A percentile compares a stretch with the other conserved stretches of the same genome.
phyloP scores from a whole-genome alignment of 2,888 invertebrate genomes.

The Macroteleia sp. region DNA sequence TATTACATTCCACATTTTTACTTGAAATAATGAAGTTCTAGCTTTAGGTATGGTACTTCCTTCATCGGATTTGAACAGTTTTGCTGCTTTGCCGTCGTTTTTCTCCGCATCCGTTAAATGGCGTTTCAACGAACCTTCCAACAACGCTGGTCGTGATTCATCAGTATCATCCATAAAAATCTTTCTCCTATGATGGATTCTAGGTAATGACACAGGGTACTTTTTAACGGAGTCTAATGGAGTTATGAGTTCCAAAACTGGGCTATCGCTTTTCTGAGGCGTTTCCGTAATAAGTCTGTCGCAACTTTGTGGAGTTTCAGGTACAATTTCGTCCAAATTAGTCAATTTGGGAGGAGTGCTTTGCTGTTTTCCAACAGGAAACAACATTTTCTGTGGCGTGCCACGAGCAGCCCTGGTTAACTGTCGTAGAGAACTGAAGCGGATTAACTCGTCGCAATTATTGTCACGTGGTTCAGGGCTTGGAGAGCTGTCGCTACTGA shows the following conservation, averaged over 20 bases:
- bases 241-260: constrained; percentile 72
- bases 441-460: too few relatives aligned
- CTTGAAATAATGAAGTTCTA: constrained; percentile 78
- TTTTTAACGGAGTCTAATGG: constrained; percentile 75
- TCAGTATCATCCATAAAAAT: constrained; percentile 61
- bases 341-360: constrained; percentile 58
- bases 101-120: constrained; percentile 65
- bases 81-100: constrained; percentile 40
- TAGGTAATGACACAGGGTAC: constrained; percentile 69
- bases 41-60: constrained; percentile 71
- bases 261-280: constrained; percentile 71
- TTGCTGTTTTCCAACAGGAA: too few relatives aligned
- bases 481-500: constrained; percentile 71
- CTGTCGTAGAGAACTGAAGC: constrained; percentile 71
- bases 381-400: constrained; percentile 69
- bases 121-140: constrained; percentile 69
- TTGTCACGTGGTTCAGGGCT: too few relatives aligned
- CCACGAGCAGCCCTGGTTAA: constrained; percentile 69
- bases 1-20: too few relatives aligned
- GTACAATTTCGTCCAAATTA: constrained; percentile 62
- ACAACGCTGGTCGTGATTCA: constrained; percentile 71
- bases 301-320: constrained; percentile 75
- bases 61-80: constrained; percentile 72
- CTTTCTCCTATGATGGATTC: constrained; percentile 75
- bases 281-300: constrained; percentile 70